Conservation (phyloP, 2,113 vertebrate genomes). For the Zeus faber region DNA sequence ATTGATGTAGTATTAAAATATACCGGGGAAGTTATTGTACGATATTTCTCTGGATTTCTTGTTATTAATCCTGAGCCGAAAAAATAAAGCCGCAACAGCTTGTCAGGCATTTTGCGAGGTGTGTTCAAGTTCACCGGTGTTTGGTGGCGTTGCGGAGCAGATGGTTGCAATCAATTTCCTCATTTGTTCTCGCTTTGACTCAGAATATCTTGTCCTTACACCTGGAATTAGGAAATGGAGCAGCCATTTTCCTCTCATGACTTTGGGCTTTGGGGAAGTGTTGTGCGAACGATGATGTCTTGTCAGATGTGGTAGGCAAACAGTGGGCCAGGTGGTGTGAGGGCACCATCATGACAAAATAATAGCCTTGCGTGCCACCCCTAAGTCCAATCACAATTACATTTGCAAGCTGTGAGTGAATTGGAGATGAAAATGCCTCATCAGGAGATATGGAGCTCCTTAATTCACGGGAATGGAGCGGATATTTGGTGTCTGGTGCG, state of each 20-base stretch:
- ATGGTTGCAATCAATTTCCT: slow-evolving; percentile 97
- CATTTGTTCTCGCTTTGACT: slow-evolving; percentile 69
- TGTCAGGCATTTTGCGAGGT: slow-evolving; percentile 84
- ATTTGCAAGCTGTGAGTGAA: slow-evolving; percentile 76
- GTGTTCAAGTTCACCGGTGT: slow-evolving; percentile 85
- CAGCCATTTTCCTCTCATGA: slow-evolving; percentile 68
- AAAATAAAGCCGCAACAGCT: slow-evolving; percentile 63
- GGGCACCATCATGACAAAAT: slow-evolving; percentile 74
- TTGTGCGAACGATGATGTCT: slow-evolving; percentile 70
- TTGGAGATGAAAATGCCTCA: slow-evolving; percentile 66
- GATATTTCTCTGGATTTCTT: not conserved
- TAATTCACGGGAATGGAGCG: slow-evolving; percentile 60
- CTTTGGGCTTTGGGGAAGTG: slow-evolving; percentile 70
- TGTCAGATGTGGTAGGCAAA: slow-evolving; percentile 67
- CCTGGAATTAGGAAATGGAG: slow-evolving; percentile 86
- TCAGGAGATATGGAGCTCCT: slow-evolving; percentile 61
- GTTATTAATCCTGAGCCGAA: slow-evolving; percentile 9
- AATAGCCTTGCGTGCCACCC: slow-evolving; percentile 68
- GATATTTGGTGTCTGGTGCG: slow-evolving; percentile 47
- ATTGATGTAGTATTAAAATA: not conserved
- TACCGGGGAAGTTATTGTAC: not conserved
- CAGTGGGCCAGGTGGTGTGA: slow-evolving; percentile 72
- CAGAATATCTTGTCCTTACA: slow-evolving; percentile 85
- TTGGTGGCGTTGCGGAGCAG: slow-evolving; percentile 87
- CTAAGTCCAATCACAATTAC: slow-evolving; percentile 76